Evolutionary conservation across 2,888 invertebrate genomes (phyloP), one percentile per base, ranked within the genome.

Genomic region (Enchytraeus crypticus): DNA sequence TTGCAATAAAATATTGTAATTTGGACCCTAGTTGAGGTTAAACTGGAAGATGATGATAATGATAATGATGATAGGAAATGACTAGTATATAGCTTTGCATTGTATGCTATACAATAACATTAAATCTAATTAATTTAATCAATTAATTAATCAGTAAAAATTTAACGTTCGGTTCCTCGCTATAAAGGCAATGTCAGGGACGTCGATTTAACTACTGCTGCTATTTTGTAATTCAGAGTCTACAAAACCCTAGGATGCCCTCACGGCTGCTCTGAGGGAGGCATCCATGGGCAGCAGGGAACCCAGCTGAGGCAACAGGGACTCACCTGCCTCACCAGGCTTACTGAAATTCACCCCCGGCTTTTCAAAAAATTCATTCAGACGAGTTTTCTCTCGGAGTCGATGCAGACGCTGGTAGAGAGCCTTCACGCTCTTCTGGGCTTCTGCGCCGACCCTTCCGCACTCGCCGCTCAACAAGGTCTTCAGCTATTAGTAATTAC

Each of bases 341-440:
- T 92, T 64, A 84, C 91, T 64, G 85, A 88, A 4, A 84, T 85
- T 21, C 85, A 84, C 73, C 81, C 82, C 23, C 81, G 83, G 62
- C 83, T 85, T 69, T 89, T 88, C 76, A 83, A 84, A 32, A 82
- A 79, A 56, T 88, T 84, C 74, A 78, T 88, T 38, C 86, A 66
- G 62, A 86, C 88, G 66, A 88, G 91, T 82, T 86, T 93, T 0
- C 73, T 73, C 27, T 85, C 73, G 67, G 84, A 84, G 2, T 86
- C 89, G 0, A 82, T 96, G 33, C 82, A 86, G 23, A 91, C 92
- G 66, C 84, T 93, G 8, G 81, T 98, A 59, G 96, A 97, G 73
- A 89, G 96, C 73, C 86, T 97, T 64, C 98, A 99, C 77, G 87
- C 96, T 0, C 90, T 93, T 71, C 86, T 95, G 56, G 95, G 95